Evolutionary conservation across 2,797 vertebrate species (phyloP).

Genomic region (Menidia menidia): DNA sequence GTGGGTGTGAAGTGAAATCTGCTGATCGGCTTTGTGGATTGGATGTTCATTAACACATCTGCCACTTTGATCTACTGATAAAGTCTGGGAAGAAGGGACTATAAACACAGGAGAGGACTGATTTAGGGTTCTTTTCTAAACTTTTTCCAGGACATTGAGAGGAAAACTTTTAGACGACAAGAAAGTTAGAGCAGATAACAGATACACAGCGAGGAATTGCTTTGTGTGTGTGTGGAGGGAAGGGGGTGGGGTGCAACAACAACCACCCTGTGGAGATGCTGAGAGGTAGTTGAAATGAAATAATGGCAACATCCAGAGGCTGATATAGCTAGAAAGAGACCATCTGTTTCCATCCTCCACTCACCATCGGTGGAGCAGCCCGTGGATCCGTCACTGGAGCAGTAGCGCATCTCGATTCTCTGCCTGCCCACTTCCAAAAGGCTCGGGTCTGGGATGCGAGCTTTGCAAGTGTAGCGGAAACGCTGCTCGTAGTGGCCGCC

Average conservation of each 20-base stretch:
- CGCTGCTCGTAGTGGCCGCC: constrained; percentile 97
- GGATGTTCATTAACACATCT: constrained; percentile 71
- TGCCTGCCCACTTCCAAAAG: constrained; percentile 94
- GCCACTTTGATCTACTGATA: constrained; percentile 55
- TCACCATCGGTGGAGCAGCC: constrained; percentile 96
- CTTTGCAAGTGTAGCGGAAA: constrained; percentile 97
- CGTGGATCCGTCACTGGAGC: constrained; percentile 94
- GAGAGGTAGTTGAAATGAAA: constrained; percentile 42
- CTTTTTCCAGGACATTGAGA: constrained; percentile 20
- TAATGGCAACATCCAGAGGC: constrained; percentile 43
- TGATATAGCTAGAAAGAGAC: constrained; percentile 40
- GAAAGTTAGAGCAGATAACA: constrained; percentile 27
- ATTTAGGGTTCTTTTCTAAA: constrained; percentile 22
- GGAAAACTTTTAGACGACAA: constrained; percentile 28
- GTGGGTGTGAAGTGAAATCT: constrained; percentile 20
- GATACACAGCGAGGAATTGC: constrained; percentile 12
- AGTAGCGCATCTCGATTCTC: constrained; percentile 97
- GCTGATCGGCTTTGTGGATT: constrained; percentile 64
- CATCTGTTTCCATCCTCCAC: constrained; percentile 56
- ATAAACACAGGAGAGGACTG: constrained; percentile 25
- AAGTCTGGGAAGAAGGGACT: constrained; percentile 24
- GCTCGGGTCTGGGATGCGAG: constrained; percentile 89
- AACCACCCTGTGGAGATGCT: constrained; percentile 47
- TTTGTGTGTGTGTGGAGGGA: neutral
- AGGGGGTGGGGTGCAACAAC: constrained; percentile 42